These are phyloP conservation scores for Setipinna tenuifilis DNA, from an alignment of 2,797 vertebrate genomes.

Conservation along the genomic window DNA sequence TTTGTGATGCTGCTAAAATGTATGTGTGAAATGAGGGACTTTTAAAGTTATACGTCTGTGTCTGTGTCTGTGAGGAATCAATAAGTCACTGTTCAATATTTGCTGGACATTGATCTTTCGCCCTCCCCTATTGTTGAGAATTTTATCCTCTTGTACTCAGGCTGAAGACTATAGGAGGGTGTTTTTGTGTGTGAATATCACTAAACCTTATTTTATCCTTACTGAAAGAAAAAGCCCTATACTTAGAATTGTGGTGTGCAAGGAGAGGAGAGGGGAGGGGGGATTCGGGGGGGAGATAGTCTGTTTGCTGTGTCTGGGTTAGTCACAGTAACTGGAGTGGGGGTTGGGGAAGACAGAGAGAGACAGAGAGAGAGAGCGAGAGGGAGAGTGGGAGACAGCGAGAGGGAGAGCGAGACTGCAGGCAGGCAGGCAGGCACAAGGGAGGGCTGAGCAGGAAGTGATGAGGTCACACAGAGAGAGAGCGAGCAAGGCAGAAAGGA, in stretches of 20 bases:
- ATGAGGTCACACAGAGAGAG: conserved; percentile 50
- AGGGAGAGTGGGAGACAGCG: conserved; percentile 15
- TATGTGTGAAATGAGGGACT: not conserved
- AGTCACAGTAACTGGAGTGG: not conserved
- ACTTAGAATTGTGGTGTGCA: not conserved
- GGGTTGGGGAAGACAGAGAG: conserved; percentile 27
- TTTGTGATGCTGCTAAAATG: not conserved
- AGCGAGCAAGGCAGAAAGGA: conserved; percentile 30
- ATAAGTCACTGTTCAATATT: not conserved
- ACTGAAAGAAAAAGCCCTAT: not conserved
- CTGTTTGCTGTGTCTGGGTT: conserved; percentile 22
- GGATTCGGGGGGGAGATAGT: not conserved
- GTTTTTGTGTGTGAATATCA: not conserved
- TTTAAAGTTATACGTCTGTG: not conserved
- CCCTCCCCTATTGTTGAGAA: not conserved
- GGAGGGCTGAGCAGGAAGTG: conserved; percentile 48
- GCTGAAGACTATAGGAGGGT: not conserved
- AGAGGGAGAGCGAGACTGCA: conserved; percentile 34
- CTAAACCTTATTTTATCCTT: not conserved
- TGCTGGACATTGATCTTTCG: not conserved
- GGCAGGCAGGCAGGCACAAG: conserved; percentile 30
- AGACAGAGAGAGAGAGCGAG: conserved; percentile 18
- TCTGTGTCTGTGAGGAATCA: not conserved
- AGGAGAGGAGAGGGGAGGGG: not conserved
- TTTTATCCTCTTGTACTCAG: not conserved